Percentiles rank a stretch among this genome's conserved stretches.
phyloP scores from a whole-genome alignment of 2,113 vertebrate genomes.

The Paraplagusia blochii region DNA sequence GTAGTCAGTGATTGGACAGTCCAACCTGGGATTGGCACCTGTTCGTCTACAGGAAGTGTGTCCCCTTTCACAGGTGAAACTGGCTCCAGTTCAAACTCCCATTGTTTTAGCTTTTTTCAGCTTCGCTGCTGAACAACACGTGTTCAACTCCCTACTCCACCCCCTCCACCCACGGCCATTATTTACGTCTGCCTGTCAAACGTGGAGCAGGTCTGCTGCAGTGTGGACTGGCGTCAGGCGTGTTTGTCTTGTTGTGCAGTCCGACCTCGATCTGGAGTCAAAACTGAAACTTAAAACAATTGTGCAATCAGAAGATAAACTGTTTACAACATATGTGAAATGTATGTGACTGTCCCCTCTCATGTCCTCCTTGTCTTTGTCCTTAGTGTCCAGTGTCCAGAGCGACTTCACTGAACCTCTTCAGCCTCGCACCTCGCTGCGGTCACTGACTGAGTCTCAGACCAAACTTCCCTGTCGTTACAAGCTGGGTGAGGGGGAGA shows the following conservation, averaged over 20 bases:
- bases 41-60: neutral
- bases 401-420: conserved; percentile 62
- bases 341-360: too few relatives aligned
- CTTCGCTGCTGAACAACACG: neutral
- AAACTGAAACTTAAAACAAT: too few relatives aligned
- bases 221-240: neutral
- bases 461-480: conserved; percentile 72
- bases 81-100: neutral
- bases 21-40: neutral
- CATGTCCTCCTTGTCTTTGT: neutral
- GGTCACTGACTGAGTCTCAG: conserved; percentile 46
- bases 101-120: conserved; percentile 1
- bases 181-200: conserved; percentile 2
- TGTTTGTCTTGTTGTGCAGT: neutral
- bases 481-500: conserved; percentile 3
- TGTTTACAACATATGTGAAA: too few relatives aligned
- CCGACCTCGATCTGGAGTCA: too few relatives aligned
- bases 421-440: conserved; percentile 9
- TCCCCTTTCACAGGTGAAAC: conserved; percentile 2
- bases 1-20: too few relatives aligned
- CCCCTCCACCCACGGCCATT: neutral
- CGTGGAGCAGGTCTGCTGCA: conserved; percentile 15
- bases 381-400: conserved; percentile 21
- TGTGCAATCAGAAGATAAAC: too few relatives aligned
- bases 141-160: neutral